Percentiles rank a stretch among this genome's conserved stretches.
phyloP scores from a whole-genome alignment of 2,113 vertebrate species.

The Phodopus roborovskii region DNA sequence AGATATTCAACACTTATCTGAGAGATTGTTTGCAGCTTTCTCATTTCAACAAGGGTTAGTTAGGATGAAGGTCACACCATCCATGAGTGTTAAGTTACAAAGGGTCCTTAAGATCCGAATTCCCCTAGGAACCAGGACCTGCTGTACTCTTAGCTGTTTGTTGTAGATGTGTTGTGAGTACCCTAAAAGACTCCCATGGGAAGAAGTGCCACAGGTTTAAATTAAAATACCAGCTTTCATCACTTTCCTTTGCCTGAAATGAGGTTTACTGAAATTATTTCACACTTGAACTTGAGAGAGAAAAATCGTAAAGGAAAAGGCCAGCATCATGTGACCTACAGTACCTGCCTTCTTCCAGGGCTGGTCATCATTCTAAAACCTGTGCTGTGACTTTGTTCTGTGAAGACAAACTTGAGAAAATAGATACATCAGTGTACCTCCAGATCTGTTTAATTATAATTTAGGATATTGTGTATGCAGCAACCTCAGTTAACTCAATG shows the following conservation, averaged over 20 bases:
- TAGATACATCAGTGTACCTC: constrained; percentile 7
- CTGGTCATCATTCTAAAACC: not conserved
- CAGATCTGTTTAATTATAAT: constrained; percentile 34
- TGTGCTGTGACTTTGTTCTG: constrained; percentile 33
- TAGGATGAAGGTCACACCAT: not conserved
- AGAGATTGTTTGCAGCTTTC: constrained; percentile 32
- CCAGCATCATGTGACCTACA: not conserved
- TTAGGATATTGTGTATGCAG: not conserved
- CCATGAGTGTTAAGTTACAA: not conserved
- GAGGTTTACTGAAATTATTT: constrained; percentile 62
- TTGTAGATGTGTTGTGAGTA: not conserved
- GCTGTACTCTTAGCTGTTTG: not conserved
- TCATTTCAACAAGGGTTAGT: constrained; percentile 17
- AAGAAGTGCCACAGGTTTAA: constrained; percentile 59
- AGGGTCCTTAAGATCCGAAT: not conserved
- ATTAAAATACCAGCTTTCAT: constrained; percentile 49
- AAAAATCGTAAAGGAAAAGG: constrained; percentile 22
- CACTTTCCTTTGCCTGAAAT: constrained; percentile 13
- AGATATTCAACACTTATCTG: constrained; percentile 24
- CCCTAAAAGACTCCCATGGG: constrained; percentile 44
- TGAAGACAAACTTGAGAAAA: constrained; percentile 50
- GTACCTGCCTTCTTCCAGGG: not conserved
- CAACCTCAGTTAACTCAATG: not conserved
- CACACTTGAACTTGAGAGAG: constrained; percentile 18
- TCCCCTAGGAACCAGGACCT: not conserved